A percentile compares a stretch with the other conserved stretches of the same genome.
Evolutionary conservation across 2,113 vertebrate species (phyloP).

Genomic region (Rhea pennata): DNA sequence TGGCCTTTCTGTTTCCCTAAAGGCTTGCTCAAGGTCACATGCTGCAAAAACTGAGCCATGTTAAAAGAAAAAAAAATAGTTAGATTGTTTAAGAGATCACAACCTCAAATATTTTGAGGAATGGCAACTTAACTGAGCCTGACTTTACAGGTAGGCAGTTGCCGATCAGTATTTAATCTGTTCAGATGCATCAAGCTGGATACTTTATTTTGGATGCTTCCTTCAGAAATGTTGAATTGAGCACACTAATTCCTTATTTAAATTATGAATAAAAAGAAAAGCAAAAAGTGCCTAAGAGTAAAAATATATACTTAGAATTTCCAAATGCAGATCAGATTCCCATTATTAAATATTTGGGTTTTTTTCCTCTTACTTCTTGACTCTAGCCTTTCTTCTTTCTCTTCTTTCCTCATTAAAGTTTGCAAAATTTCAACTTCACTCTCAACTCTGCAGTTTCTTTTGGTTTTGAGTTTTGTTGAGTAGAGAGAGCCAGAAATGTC

Average conservation of each 20-base stretch:
- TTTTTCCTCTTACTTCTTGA: neutral
- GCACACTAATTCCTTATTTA: neutral
- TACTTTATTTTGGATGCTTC: neutral
- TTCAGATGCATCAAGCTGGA: neutral
- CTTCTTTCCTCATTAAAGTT: neutral
- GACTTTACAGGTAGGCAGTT: neutral
- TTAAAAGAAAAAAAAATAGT: neutral
- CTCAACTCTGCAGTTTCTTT: neutral
- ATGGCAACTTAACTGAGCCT: neutral
- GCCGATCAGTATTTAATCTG: neutral
- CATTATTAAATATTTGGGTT: neutral
- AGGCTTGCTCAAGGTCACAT: neutral
- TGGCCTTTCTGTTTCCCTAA: neutral
- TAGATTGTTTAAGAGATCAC: neutral
- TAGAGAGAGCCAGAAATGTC: neutral
- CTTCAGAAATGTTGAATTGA: neutral
- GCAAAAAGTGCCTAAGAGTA: neutral
- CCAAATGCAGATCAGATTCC: neutral
- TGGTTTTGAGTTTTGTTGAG: constrained; percentile 4
- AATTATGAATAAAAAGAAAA: neutral
- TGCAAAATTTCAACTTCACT: neutral
- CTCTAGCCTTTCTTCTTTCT: neutral
- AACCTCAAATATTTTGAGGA: neutral
- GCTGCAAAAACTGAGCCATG: neutral
- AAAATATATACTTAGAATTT: neutral